A percentile compares a stretch with the other conserved stretches of the same genome.
Conservation (phyloP, 2,113 vertebrate species). For the Pluvialis apricaria region DNA sequence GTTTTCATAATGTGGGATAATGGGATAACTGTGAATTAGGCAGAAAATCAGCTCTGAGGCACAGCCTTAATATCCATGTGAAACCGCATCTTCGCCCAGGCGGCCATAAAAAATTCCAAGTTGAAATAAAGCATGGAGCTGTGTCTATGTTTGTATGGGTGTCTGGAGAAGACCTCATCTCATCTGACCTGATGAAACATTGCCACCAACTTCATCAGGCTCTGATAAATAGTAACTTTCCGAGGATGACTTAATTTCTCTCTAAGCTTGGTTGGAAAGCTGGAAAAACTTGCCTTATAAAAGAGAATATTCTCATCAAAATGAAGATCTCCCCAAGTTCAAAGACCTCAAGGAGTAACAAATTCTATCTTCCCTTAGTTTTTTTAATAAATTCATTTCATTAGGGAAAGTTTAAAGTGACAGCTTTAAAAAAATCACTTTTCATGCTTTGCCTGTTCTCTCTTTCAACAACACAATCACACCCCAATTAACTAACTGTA, state of each 20-base stretch:
- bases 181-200: background rate
- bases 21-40: background rate
- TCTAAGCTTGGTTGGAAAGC: constrained; percentile 1
- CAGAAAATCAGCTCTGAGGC: background rate
- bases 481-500: constrained; percentile 42
- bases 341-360: constrained; percentile 11
- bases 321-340: background rate
- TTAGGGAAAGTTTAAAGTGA: constrained; percentile 18
- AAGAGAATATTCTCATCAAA: background rate
- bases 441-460: background rate
- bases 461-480: constrained; percentile 3
- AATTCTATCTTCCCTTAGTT: background rate
- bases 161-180: constrained; percentile 4
- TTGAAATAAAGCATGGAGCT: background rate
- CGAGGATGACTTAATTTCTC: constrained; percentile 5
- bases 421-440: constrained; percentile 33
- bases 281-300: constrained; percentile 24
- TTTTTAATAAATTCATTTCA: constrained; percentile 8
- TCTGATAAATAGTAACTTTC: constrained; percentile 29
- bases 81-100: background rate
- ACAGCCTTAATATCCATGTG: background rate
- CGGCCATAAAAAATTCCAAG: background rate
- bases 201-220: background rate
- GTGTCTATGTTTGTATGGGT: background rate
- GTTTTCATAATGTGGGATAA: background rate